Base-by-base conservation (phyloP, 1,140 invertebrate species). In the Drosophila kikkawai region DNA sequence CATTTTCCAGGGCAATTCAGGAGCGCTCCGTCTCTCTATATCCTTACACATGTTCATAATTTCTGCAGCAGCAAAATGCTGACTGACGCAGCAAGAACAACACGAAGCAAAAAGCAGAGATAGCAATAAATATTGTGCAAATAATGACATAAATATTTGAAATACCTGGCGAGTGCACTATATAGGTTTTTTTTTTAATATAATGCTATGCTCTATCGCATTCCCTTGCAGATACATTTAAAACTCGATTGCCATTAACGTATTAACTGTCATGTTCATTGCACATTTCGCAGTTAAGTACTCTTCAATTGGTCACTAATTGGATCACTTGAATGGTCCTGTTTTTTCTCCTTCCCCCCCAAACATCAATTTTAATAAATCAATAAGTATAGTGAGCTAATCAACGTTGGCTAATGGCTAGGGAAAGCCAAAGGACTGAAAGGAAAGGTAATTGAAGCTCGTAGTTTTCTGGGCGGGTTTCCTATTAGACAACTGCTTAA, bases 1-100 rank as follows among this genome's bases (percentile, higher is more conserved):
- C 67, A 76, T 74, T 85, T 84, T 85, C 67, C 77, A 73, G 79
- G 78, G 73, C 82, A 80, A 84, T 80, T 80, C 75, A 71, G 75
- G 39, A 59, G 32, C 41, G 12, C n/a, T n/a, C 32, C 13, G 37
- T 48, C 17, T 36, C 50, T 39, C 57, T 55, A n/a, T 47, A 19
- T 37, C 51, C 50, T 32, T 66, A 47, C 70, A 66, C 63, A 51
- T 75, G 80, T 65, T 61, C 80, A 84, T 84, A 84, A 83, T 83
- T 83, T 76, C 61, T 61, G 81, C 76, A 75, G 53, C 26, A 47
- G 55, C 55, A 56, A 63, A 64, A 39, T 19, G 48, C 58, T 36
- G 64, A 57, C 61, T 29, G 42, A 34, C 26, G 74, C 71, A 44
- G 39, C 37, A n/a, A 36, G 41, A 58, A 50, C 44, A 64, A 45